These are phyloP conservation scores for Hippocampus zosterae DNA, from an alignment of 2,113 vertebrate species.

Conservation along the genomic window DNA sequence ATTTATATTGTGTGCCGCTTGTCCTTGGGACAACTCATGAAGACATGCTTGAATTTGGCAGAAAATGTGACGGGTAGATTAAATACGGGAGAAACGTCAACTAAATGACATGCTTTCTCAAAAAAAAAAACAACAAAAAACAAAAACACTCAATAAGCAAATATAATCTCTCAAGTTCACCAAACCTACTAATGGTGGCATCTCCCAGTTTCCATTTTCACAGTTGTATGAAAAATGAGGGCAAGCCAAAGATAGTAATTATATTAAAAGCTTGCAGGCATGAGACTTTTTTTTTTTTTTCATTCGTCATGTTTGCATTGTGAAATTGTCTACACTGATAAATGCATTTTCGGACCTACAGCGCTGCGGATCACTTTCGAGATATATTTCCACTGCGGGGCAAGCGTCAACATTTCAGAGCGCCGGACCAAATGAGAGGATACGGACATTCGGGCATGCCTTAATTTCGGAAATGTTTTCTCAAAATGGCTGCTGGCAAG, in stretches of 20 bases:
- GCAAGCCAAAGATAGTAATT: conserved; percentile 59
- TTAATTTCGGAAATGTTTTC: conserved; percentile 34
- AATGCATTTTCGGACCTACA: conserved; percentile 50
- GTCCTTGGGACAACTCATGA: neutral
- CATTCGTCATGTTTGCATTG: conserved; percentile 50
- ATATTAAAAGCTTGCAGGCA: conserved; percentile 53
- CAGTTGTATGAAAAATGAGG: conserved; percentile 46
- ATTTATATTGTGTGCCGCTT: neutral
- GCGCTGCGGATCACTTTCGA: conserved; percentile 38
- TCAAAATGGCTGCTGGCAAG: conserved; percentile 32
- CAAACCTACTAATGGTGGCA: conserved; percentile 6
- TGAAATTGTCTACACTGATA: conserved; percentile 42
- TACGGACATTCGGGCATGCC: conserved; percentile 50
- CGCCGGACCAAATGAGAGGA: conserved; percentile 53
- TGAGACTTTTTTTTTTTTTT: conserved; percentile 40
- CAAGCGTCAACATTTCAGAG: conserved; percentile 49
- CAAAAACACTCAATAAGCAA: neutral
- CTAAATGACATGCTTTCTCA: neutral
- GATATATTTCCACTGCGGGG: conserved; percentile 42
- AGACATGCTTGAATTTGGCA: neutral
- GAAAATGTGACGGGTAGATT: neutral
- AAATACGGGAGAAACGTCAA: neutral
- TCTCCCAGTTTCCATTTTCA: neutral
- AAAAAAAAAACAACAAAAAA: neutral
- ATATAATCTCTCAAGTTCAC: neutral